Evolutionary conservation across 2,113 vertebrate genomes (phyloP).

Genomic region (Epinephelus fuscoguttatus): DNA sequence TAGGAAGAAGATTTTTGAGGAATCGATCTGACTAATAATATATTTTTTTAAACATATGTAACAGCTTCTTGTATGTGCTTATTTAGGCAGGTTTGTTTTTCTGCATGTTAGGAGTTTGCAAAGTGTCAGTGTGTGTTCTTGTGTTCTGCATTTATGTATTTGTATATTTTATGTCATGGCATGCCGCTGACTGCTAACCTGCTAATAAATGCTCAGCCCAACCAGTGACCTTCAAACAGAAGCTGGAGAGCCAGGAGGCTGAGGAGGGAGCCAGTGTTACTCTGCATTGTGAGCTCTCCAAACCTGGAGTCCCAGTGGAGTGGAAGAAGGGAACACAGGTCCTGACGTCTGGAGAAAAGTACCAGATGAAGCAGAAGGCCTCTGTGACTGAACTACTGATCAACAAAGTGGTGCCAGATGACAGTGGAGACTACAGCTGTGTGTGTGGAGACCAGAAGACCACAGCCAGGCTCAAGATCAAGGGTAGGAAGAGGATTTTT

Average conservation of each 20-base stretch:
- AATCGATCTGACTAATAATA: too few species aligned
- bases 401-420: slow-evolving; percentile 41
- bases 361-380: slow-evolving; percentile 80
- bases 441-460: slow-evolving; percentile 84
- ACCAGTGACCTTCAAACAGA: slow-evolving; percentile 51
- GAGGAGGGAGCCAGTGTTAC: slow-evolving; percentile 83
- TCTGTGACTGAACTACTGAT: slow-evolving; percentile 79
- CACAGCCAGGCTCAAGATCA: slow-evolving; percentile 77
- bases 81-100: not conserved
- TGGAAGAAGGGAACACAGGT: slow-evolving; percentile 83
- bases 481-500: slow-evolving; percentile 56
- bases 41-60: too few species aligned
- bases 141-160: not conserved
- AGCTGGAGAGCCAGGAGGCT: slow-evolving; percentile 82
- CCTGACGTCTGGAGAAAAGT: slow-evolving; percentile 84
- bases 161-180: not conserved
- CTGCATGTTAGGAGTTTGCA: not conserved
- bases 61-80: not conserved
- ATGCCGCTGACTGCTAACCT: slow-evolving; percentile 7
- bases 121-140: not conserved
- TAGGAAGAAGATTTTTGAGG: slow-evolving; percentile 40
- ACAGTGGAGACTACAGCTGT: slow-evolving; percentile 86
- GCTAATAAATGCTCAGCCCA: slow-evolving; percentile 37
- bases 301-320: slow-evolving; percentile 83
- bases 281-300: slow-evolving; percentile 87